phyloP scores from a whole-genome alignment of 2,888 invertebrate species.

The Epiblema foenella region DNA sequence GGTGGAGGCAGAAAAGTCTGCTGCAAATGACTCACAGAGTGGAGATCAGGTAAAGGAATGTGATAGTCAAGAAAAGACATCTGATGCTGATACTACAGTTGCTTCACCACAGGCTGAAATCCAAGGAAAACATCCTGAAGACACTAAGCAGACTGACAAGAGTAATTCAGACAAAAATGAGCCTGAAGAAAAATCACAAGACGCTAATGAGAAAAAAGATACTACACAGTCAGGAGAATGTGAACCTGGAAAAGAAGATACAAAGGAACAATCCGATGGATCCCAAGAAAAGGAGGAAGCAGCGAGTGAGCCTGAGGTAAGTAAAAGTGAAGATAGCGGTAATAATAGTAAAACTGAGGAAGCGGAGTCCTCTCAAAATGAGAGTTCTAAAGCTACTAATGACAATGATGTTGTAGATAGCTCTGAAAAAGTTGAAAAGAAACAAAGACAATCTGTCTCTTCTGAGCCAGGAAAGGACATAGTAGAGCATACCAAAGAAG shows the following conservation, averaged over 20 bases:
- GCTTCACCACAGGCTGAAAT: conserved; percentile 54
- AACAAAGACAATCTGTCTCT: conserved; percentile 32
- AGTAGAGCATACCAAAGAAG: conserved; percentile 40
- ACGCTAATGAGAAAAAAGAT: conserved; percentile 53
- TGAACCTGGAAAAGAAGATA: conserved; percentile 56
- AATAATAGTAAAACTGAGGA: conserved; percentile 60
- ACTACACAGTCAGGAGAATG: conserved; percentile 61
- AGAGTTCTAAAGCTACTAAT: conserved; percentile 64
- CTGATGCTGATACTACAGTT: conserved; percentile 59
- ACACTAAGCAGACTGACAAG: conserved; percentile 54
- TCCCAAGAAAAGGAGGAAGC: conserved; percentile 55
- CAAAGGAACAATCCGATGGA: conserved; percentile 49
- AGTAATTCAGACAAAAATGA: conserved; percentile 22
- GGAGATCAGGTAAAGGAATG: conserved; percentile 46
- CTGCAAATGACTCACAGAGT: conserved; percentile 48
- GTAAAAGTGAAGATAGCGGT: conserved; percentile 70
- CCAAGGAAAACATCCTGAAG: conserved; percentile 63
- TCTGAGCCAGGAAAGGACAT: conserved; percentile 21
- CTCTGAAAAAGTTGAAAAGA: conserved; percentile 50
- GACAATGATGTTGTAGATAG: conserved; percentile 77
- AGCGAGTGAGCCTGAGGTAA: conserved; percentile 67
- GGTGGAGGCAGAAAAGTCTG: conserved; percentile 49
- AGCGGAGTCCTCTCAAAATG: conserved; percentile 58
- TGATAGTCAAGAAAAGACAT: conserved; percentile 49
- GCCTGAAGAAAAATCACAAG: conserved; percentile 8